Conservation (phyloP, 2,888 invertebrate genomes). For the Aphidius colemani region DNA sequence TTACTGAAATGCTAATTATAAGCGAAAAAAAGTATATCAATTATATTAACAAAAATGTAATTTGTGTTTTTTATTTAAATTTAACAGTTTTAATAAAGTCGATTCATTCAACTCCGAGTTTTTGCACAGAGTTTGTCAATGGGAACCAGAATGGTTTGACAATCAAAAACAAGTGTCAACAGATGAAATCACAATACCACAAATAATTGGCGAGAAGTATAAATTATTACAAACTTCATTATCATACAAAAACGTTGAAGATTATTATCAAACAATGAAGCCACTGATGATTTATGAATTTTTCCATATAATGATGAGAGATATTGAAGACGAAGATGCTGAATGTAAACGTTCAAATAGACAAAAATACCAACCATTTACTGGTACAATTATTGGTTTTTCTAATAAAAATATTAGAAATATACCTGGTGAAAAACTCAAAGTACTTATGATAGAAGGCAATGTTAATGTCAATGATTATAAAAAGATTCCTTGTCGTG, state of each 20-base stretch:
- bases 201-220: conserved; percentile 64
- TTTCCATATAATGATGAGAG: conserved; percentile 62
- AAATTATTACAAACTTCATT: conserved; percentile 63
- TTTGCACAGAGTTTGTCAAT: conserved; percentile 24
- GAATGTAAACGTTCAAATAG: not conserved
- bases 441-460: too few relatives aligned
- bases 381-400: too few relatives aligned
- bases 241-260: conserved; percentile 64
- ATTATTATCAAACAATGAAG: conserved; percentile 66
- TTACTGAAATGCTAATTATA: too few relatives aligned
- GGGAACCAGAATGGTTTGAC: conserved; percentile 21
- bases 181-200: conserved; percentile 39
- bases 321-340: conserved; percentile 35
- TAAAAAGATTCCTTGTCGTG: conserved; percentile 10
- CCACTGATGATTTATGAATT: conserved; percentile 68
- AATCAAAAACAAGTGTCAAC: not conserved
- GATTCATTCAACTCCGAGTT: conserved; percentile 2
- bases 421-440: too few relatives aligned
- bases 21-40: too few relatives aligned
- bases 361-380: too few relatives aligned
- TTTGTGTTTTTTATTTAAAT: too few relatives aligned
- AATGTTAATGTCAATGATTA: not conserved
- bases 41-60: too few relatives aligned
- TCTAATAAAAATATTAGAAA: too few relatives aligned
- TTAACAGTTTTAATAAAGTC: too few relatives aligned